Base-by-base conservation (phyloP, 2,888 invertebrate species). In the Melipona bicolor region DNA sequence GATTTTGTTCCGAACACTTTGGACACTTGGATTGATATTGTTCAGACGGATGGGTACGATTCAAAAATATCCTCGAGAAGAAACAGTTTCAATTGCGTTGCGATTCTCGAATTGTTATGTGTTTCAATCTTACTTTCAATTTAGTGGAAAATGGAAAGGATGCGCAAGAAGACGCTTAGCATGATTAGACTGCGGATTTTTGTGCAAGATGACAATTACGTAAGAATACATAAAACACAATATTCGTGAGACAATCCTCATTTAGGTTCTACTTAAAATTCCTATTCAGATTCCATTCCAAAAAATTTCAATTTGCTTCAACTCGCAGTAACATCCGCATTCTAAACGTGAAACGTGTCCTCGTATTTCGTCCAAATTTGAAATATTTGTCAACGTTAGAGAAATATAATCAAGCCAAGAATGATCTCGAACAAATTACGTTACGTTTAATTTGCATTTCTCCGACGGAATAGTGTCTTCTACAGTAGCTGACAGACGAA, bases 371-470 rank as follows among this genome's bases (percentile, higher is more conserved):
- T 56, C 15, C 56, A 19, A 13, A n/a, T 13, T n/a, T 56, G n/a
- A 56, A 56, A 56, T 56, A n/a, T 56, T 5, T n/a, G 43, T n/a
- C n/a, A n/a, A n/a, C 56, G n/a, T n/a, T 59, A 15, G 15, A 59
- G n/a, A 59, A 3, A 15, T 59, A n/a, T n/a, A 5, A 15, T 59
- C 5, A 5, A 5, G 0, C 13, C 56, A 15, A n/a, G 15, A 59
- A n/a, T 5, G 56, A 59, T 15, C 15, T 13, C 4, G n/a, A 56
- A 15, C 13, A n/a, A 13, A 15, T n/a, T 15, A n/a, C n/a, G 13
- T n/a, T 59, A n/a, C 9, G 17, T 43, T 43, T 65, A 3, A 15
- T 43, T 75, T 65, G 74, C 65, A 27, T 54, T 75, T 75, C 74
- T 43, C 54, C 15, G 74, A 17, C 3, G 21, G 21, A 24, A 11